These are phyloP conservation scores for Leptodactylus fuscus DNA, from an alignment of 2,113 vertebrate genomes.

Conservation along the genomic window DNA sequence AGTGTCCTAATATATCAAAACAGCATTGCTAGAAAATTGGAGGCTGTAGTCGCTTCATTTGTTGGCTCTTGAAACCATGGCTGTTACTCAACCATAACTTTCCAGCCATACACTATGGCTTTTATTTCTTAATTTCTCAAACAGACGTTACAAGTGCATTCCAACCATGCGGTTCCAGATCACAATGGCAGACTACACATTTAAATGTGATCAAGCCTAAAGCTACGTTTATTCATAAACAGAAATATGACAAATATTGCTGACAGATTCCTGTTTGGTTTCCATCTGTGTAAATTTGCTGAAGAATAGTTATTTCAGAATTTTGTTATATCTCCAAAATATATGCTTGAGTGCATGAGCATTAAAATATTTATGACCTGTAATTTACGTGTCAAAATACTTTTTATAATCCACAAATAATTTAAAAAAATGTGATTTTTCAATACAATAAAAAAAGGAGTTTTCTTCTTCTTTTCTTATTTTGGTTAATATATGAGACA, in stretches of 20 bases:
- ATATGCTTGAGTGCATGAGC: neutral
- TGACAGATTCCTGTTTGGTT: conserved; percentile 17
- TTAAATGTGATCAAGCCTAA: conserved; percentile 11
- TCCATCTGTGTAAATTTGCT: conserved; percentile 1
- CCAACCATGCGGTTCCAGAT: neutral
- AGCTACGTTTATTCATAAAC: conserved; percentile 21
- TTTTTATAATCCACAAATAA: neutral
- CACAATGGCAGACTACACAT: conserved; percentile 4
- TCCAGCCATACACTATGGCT: neutral
- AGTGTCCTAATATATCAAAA: neutral
- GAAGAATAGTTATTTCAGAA: neutral
- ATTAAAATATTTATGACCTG: neutral
- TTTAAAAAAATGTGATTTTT: no score
- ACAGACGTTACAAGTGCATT: neutral
- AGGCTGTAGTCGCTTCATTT: neutral
- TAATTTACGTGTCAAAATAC: neutral
- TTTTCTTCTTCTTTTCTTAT: no score
- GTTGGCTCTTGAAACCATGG: neutral
- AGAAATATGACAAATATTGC: conserved; percentile 8
- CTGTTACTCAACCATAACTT: neutral
- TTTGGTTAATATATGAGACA: no score
- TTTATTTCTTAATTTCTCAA: neutral
- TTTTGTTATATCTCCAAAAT: neutral
- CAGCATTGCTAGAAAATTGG: neutral
- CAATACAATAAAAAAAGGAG: neutral